Evolutionary conservation across 64 coral and sea anemone genomes (phyloP), one percentile per base, ranked within the genome.

Genomic region (Acropora tenuis): DNA sequence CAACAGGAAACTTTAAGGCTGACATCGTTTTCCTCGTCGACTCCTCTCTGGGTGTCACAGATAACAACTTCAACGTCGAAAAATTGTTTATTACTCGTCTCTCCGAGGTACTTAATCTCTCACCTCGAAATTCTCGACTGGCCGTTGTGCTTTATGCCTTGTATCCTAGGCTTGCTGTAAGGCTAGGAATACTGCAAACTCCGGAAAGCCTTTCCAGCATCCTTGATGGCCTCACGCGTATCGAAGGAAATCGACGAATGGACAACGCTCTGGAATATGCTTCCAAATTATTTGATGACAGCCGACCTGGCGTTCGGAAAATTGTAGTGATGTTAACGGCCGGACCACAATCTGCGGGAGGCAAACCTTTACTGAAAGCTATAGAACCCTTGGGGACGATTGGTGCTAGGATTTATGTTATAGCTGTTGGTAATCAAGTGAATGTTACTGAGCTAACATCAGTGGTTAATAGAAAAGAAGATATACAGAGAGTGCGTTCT

Each of bases 1-100:
- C 18, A 47, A 15, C 5, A 12, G 30, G 20, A 3, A 16, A 79
- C 43, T 92, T 69, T 42, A 94, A 91, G 84, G 83, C 88, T 48
- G 95, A 96, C 53, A 79, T 96, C 11, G 91, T 96, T 41, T 96
- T 96, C 48, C 68, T 96, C 18, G 71, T 96, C 0, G 95, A 96
- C 40, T 80, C 80, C 2, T 86, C 95, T 0, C 74, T 77, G 8
- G 87, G 47, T 3, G 91, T 96, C 5, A 93, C 80, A 8, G 13
- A 47, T 48, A 59, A 75, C 47, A 84, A 88, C 49, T 83, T 93
- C n/a, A 48, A 71, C 78, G 80, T 41, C 3, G 81, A 96, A 75
- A 93, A 96, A 40, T 45, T 73, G 41, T 90, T 96, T 58, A 60
- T 96, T 48, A 96, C 90, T 50, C 84, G 78, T 42, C 80, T 96